Evolutionary conservation across 2,113 vertebrate genomes (phyloP), one percentile per base, ranked within the genome.

Genomic region (Solea solea): DNA sequence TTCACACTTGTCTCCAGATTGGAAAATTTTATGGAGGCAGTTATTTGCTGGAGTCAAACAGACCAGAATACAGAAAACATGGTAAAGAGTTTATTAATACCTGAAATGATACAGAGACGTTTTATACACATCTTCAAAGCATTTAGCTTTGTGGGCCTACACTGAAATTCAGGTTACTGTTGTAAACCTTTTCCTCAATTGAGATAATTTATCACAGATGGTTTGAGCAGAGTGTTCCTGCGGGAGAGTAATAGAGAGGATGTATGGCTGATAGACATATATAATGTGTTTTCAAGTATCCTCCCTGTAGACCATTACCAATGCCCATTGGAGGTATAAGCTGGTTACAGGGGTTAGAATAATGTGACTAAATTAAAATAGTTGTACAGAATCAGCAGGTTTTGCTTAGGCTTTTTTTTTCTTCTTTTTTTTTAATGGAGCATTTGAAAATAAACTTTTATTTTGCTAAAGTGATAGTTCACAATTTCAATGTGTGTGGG

Each of bases 241-340:
- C 54, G 68, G 60, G 56, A 21, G 39, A 15, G 8, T 11, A 72
- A 51, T 56, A 39, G 25, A 21, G 34, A 61, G 46, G 64, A 75
- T 65, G 27, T 57, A 54, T 64, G 57, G 41, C 64, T 39, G 56
- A 53, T 42, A 16, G 28, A n/a, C 13, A 39, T 21, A 1, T 21
- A 21, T 82, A 66, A 80, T 74, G 62, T 58, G 25, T 82, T 78
- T 78, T 76, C 74, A 59, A 63, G n/a, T 4, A n/a, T 49, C 58
- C 25, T 81, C 78, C 64, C 72, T 21, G 46, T 10, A 64, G 86
- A 74, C n/a, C n/a, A 62, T 78, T 55, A 57, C 5, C 0, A 69
- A 67, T 64, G 13, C 16, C 73, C 55, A 75, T 80, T 42, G 3
- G 52, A 49, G 40, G 21, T 2, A 34, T 45, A 40, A 41, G 14